Base-by-base conservation (phyloP, 2,797 vertebrate genomes). In the Tinamus major region DNA sequence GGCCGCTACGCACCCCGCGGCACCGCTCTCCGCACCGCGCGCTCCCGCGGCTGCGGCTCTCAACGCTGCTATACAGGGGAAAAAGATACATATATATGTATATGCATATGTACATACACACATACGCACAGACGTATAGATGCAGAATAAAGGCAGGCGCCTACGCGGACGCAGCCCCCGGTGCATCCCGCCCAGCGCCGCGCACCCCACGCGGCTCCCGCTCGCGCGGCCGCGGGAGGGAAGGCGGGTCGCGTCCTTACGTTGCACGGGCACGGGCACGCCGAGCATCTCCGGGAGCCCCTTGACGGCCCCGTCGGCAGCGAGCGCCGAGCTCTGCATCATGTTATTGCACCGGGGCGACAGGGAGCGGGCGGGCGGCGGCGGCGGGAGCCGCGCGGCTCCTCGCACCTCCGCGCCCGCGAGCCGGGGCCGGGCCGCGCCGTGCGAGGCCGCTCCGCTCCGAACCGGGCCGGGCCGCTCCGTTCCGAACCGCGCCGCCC, bases 241-340 rank as follows among this genome's bases (percentile, higher is more conserved):
- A 8, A 46, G 44, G 44, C 79, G 89, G 89, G 76, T 84, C 85
- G 80, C 95, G 96, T 96, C 97, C 99, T 99, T 99, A 99, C 99
- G 99, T 98, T 99, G 99, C 98, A 99, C 98, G 97, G 99, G 98
- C 98, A 99, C 98, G 97, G 99, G 98, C 98, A 99, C 98, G 97
- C 98, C 99, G 94, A 99, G 99, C 96, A 99, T 99, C 98, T 99
- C 99, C 97, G 98, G 98, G 98, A 99, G 98, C 98, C 98, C 99
- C 98, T 99, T 99, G 93, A 98, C 98, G 92, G 99, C 98, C 98
- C 98, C 99, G 98, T 99, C 99, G 97, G 98, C 98, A 93, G 98
- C 97, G 97, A 99, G 98, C 76, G 98, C 98, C 92, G 99, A 98
- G 98, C 98, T 99, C 98, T 99, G 99, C 99, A 99, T 99, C 99